Percentiles rank a stretch among this genome's conserved stretches.
phyloP scores from a whole-genome alignment of 2,888 invertebrate genomes.

The Neelides folsomi region DNA sequence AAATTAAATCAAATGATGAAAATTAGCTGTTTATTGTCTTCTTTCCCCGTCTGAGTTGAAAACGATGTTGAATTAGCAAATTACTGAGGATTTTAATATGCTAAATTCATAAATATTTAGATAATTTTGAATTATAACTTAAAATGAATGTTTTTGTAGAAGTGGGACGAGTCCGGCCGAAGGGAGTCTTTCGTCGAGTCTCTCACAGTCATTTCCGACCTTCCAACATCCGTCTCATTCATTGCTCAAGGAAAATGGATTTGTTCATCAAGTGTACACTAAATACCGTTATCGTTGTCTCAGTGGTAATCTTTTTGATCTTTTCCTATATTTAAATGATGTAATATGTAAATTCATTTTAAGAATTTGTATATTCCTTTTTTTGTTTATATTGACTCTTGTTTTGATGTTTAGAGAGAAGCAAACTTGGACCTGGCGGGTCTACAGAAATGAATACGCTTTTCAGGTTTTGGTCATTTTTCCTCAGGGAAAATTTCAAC shows the following conservation, averaged over 20 bases:
- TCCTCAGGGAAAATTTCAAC: slow-evolving; percentile 94
- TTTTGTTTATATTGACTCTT: background rate
- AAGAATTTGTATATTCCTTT: background rate
- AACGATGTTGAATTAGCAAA: too few relatives aligned
- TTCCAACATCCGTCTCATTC: slow-evolving; percentile 96
- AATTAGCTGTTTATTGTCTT: background rate
- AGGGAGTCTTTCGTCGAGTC: slow-evolving; percentile 59
- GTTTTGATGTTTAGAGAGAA: slow-evolving; percentile 54
- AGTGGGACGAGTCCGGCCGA: slow-evolving; percentile 64
- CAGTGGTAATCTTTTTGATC: slow-evolving; percentile 50
- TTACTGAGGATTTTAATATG: too few relatives aligned
- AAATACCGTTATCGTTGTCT: slow-evolving; percentile 89
- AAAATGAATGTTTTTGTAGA: slow-evolving; percentile 42
- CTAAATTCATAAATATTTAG: too few relatives aligned
- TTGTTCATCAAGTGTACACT: slow-evolving; percentile 94
- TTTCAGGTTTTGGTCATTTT: slow-evolving; percentile 99
- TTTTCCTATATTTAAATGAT: background rate
- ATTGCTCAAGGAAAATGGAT: slow-evolving; percentile 86
- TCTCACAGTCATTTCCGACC: slow-evolving; percentile 64
- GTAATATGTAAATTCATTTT: background rate
- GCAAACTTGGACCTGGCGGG: slow-evolving; percentile 80
- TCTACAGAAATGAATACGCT: slow-evolving; percentile 99
- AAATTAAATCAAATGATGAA: background rate
- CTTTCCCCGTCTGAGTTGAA: too few relatives aligned
- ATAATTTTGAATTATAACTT: too few relatives aligned